phyloP scores from a whole-genome alignment of 2,797 vertebrate genomes.

The Astyanax mexicanus region DNA sequence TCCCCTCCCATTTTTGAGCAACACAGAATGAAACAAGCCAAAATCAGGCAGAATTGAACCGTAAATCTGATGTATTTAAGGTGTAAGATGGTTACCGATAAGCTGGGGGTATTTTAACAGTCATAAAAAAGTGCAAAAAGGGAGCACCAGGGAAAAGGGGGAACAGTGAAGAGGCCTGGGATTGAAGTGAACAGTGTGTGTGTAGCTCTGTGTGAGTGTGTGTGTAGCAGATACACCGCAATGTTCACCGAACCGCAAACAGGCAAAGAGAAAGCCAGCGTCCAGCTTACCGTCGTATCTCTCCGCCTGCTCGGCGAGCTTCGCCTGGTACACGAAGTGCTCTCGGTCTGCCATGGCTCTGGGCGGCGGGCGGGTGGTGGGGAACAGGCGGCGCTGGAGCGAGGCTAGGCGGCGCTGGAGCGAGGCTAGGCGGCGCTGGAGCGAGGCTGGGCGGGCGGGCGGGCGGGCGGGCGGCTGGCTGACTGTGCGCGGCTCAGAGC shows the following conservation, averaged over 20 bases:
- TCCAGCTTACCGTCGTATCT: conserved; percentile 91
- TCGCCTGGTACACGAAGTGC: conserved; percentile 92
- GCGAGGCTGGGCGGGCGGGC: conserved; percentile 63
- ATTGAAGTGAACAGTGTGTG: background rate
- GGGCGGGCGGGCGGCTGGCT: conserved; percentile 57
- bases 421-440: too few species aligned
- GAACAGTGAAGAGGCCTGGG: conserved; percentile 1
- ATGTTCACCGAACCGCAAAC: conserved; percentile 21
- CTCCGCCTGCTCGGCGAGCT: conserved; percentile 95
- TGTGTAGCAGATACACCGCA: conserved; percentile 37
- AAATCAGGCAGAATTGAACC: too few species aligned
- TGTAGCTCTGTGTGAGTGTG: conserved; percentile 30
- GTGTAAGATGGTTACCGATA: too few species aligned
- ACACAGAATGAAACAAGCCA: too few species aligned
- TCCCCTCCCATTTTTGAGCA: too few species aligned
- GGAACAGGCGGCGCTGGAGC: background rate
- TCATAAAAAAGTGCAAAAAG: background rate
- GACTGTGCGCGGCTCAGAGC: conserved; percentile 59
- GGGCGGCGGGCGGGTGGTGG: conserved; percentile 63
- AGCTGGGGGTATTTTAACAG: too few species aligned
- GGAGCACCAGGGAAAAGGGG: background rate
- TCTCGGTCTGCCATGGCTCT: conserved; percentile 91
- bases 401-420: too few species aligned
- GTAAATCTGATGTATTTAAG: too few species aligned
- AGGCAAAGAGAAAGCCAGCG: background rate